Conservation (phyloP, 2,888 invertebrate genomes). For the Horisme vitalbata region DNA sequence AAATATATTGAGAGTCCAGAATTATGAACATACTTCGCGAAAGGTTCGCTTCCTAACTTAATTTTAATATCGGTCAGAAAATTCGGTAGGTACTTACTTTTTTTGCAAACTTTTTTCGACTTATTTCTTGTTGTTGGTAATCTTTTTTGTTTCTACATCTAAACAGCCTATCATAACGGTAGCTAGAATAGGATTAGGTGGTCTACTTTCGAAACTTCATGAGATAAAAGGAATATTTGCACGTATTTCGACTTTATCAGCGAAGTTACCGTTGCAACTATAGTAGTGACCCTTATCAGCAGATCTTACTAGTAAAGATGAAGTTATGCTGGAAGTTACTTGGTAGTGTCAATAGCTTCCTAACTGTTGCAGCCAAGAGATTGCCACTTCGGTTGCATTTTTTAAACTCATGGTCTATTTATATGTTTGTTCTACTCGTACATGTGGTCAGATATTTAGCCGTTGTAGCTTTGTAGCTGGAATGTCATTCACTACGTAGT, state of each 20-base stretch:
- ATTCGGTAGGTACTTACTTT: too few species aligned
- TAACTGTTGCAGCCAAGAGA: constrained; percentile 4
- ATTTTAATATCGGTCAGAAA: constrained; percentile 6
- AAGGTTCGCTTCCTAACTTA: not conserved
- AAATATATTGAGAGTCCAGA: too few species aligned
- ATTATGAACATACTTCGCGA: too few species aligned
- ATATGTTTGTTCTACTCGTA: constrained; percentile 2
- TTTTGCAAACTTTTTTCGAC: constrained; percentile 1
- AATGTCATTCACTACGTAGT: too few species aligned
- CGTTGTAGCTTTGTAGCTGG: too few species aligned
- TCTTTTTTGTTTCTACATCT: constrained; percentile 7
- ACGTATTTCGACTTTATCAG: constrained; percentile 40
- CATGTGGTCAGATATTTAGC: constrained; percentile 14
- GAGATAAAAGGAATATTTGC: constrained; percentile 41
- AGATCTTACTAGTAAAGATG: constrained; percentile 14
- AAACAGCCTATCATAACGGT: constrained; percentile 27
- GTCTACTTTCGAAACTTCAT: constrained; percentile 34
- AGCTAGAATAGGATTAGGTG: constrained; percentile 27
- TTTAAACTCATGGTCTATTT: constrained; percentile 2
- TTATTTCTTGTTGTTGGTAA: constrained; percentile 3
- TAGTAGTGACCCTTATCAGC: constrained; percentile 21
- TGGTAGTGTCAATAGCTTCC: constrained; percentile 4
- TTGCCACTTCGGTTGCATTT: too few species aligned
- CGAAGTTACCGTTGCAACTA: constrained; percentile 32
- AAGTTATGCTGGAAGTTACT: not conserved